phyloP scores from a whole-genome alignment of 2,888 invertebrate species.

The Drosophila nr. medialis region DNA sequence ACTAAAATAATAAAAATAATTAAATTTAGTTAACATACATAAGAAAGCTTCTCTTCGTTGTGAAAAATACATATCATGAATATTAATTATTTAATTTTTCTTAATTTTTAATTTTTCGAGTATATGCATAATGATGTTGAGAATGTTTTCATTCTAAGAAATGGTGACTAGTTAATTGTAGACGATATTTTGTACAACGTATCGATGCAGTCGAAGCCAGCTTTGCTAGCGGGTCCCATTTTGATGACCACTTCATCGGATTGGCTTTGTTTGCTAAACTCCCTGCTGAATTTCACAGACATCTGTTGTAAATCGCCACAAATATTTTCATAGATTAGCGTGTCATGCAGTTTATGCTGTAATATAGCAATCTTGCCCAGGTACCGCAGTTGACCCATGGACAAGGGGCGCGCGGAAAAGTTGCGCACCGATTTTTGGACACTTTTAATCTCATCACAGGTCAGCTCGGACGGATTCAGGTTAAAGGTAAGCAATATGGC shows the following conservation, averaged over 20 bases:
- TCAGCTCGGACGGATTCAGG: slow-evolving; percentile 33
- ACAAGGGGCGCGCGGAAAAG: slow-evolving; percentile 48
- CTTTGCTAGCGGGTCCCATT: slow-evolving; percentile 51
- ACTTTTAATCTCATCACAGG: slow-evolving; percentile 42
- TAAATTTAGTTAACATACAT: too few species aligned
- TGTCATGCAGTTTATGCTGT: slow-evolving; percentile 47
- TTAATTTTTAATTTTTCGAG: background rate
- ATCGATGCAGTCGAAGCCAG: slow-evolving; percentile 49
- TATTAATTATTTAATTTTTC: too few species aligned
- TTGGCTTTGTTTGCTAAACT: slow-evolving; percentile 8
- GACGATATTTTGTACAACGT: slow-evolving; percentile 21
- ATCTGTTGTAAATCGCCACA: slow-evolving; percentile 44
- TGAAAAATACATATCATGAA: background rate
- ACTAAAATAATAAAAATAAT: too few species aligned
- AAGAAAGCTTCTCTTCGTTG: background rate
- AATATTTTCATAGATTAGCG: slow-evolving; percentile 41
- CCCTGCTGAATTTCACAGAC: slow-evolving; percentile 42
- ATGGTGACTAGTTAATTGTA: background rate
- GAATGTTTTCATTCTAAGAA: background rate
- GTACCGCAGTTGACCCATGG: slow-evolving; percentile 39
- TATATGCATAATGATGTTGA: background rate
- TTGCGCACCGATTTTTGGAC: slow-evolving; percentile 33
- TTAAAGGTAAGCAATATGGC: slow-evolving; percentile 46
- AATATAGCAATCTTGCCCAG: slow-evolving; percentile 48
- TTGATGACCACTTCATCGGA: slow-evolving; percentile 35